Percentiles rank a stretch among this genome's conserved stretches.
phyloP scores from a whole-genome alignment of 2,113 vertebrate species.

The Psittacus erithacus region DNA sequence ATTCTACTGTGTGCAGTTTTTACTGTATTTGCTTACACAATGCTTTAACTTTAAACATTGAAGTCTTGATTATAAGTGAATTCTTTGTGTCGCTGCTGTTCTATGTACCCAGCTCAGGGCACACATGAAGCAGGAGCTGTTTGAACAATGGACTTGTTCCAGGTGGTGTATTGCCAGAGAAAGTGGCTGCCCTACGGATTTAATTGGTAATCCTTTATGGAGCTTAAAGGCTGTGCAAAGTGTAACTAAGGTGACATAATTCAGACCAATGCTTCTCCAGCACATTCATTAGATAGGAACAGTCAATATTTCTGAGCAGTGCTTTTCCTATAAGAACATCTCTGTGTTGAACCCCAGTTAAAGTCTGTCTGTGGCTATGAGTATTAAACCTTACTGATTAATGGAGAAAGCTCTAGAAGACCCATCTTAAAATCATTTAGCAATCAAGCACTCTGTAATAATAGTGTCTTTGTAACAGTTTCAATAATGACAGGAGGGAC shows the following conservation, averaged over 20 bases:
- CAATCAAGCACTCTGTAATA: neutral
- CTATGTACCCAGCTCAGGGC: neutral
- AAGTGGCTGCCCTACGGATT: neutral
- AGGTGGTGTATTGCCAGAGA: neutral
- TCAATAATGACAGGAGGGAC: neutral
- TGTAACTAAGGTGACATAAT: neutral
- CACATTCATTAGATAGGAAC: neutral
- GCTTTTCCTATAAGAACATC: neutral
- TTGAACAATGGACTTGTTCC: neutral
- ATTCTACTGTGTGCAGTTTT: neutral
- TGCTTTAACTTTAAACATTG: neutral
- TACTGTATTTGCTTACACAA: neutral
- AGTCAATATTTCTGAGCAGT: neutral
- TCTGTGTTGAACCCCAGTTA: neutral
- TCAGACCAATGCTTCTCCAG: neutral
- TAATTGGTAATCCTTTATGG: neutral
- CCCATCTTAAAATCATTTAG: slow-evolving; percentile 3
- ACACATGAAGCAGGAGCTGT: neutral
- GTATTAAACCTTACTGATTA: slow-evolving; percentile 41
- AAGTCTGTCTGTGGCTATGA: slow-evolving; percentile 27
- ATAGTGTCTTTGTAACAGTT: neutral
- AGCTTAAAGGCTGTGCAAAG: neutral
- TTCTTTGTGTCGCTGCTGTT: neutral
- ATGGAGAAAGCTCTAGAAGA: neutral
- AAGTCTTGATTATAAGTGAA: neutral